Evolutionary conservation across 1,140 invertebrate species (phyloP), one percentile per base, ranked within the genome.

Genomic region (Epicauta chinensis): DNA sequence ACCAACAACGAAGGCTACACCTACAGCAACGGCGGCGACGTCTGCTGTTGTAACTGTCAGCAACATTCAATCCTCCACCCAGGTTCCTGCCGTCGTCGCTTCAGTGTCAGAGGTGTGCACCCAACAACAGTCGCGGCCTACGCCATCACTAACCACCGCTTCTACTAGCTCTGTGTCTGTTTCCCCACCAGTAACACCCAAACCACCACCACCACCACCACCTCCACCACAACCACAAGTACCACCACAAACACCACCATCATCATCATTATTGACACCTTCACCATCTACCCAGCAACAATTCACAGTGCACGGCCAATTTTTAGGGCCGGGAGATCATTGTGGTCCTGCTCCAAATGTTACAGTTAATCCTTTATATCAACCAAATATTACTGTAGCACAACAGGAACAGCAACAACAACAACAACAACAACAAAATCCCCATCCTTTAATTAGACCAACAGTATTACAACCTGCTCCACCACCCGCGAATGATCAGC

Each of bases 401-500:
- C 32, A n/a, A 34, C 10, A n/a, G 32, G 32, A 34, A 34, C 29
- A 30, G 10, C 10, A 30, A 30, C 29, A 30, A 30, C 10, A 30
- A 30, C 10, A 30, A 30, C 29, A 5, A 30, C 29, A 30, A 30
- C 29, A 48, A 30, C 46, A 49, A 23, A 40, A 10, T 31, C 46
- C 52, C 47, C 13, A 30, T 14, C 46, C 46, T n/a, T 23, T 49
- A 36, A 16, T 47, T 12, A 47, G 46, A 10, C 44, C 30, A 38
- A 37, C 36, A 46, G 38, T 46, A 34, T 46, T 37, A 16, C 48
- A 17, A 12, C 38, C 68, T 69, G 68, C 67, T 69, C 65, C 69
- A 70, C 69, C 58, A 30, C 36, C 49, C 30, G 42, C 58, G 42
- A 72, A 73, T 68, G 85, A 88, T 74, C 83, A 85, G 72, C 84